phyloP scores from a whole-genome alignment of 2,888 invertebrate genomes.

The Melinaea marsaeus region DNA sequence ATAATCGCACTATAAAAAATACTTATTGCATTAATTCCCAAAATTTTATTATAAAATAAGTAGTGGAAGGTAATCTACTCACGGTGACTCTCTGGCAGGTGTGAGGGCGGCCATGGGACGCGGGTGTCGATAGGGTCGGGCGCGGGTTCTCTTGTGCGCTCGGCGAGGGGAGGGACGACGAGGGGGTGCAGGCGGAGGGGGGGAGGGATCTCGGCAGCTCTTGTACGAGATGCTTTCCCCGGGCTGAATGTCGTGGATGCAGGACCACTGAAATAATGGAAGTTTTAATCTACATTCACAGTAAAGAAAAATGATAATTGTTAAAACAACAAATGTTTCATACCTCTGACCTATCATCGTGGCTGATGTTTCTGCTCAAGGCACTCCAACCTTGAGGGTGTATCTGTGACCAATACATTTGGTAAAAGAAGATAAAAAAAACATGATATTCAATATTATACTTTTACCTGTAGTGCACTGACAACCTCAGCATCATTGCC shows the following conservation, averaged over 20 bases:
- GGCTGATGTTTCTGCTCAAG: constrained; percentile 91
- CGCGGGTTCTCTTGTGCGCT: constrained; percentile 13
- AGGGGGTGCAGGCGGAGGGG: constrained; percentile 27
- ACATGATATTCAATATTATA: neutral
- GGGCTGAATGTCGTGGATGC: constrained; percentile 94
- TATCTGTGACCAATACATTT: constrained; percentile 71
- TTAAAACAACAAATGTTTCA: constrained; percentile 29
- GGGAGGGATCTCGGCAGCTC: constrained; percentile 45
- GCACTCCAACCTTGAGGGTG: constrained; percentile 95
- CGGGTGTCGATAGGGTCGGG: constrained; percentile 31
- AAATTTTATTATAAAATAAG: neutral
- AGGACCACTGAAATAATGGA: constrained; percentile 84
- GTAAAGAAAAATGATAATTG: neutral
- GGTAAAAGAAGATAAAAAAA: constrained; percentile 1
- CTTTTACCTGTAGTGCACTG: constrained; percentile 85
- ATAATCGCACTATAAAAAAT: neutral
- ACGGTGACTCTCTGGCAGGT: constrained; percentile 16
- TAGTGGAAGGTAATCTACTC: constrained; percentile 9
- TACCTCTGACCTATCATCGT: constrained; percentile 91
- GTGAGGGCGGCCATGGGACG: constrained; percentile 31
- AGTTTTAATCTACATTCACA: neutral
- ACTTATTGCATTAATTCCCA: neutral
- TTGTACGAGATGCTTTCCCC: constrained; percentile 52
- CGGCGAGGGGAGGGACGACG: constrained; percentile 26
- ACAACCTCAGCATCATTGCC: constrained; percentile 94